A percentile compares a stretch with the other conserved stretches of the same genome.
Evolutionary conservation across 2,888 invertebrate genomes (phyloP).

Genomic region (Buathra laborator): DNA sequence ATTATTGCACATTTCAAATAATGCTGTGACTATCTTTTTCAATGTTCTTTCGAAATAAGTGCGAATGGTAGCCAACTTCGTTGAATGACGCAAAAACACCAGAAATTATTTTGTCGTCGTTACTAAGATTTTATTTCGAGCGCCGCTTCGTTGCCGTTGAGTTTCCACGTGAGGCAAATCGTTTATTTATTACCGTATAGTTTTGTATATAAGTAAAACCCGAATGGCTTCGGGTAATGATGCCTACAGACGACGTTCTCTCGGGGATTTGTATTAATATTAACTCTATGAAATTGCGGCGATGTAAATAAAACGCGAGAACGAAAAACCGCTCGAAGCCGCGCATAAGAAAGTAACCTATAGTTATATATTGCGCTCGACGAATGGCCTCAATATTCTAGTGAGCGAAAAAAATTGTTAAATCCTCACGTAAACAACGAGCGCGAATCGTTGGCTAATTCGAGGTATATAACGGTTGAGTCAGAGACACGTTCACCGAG

Average conservation of each 20-base stretch:
- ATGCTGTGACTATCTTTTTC: neutral
- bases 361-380: neutral
- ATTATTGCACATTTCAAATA: slow-evolving; percentile 10
- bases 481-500: neutral
- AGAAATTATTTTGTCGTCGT: slow-evolving; percentile 78
- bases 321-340: slow-evolving; percentile 6
- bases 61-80: slow-evolving; percentile 47
- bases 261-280: slow-evolving; percentile 22
- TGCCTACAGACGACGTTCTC: neutral
- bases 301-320: slow-evolving; percentile 27
- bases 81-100: slow-evolving; percentile 79
- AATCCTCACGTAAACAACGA: slow-evolving; percentile 9
- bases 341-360: neutral
- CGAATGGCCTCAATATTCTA: slow-evolving; percentile 1
- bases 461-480: neutral
- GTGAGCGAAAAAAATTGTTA: neutral
- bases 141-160: slow-evolving; percentile 24
- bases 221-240: slow-evolving; percentile 4
- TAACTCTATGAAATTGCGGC: slow-evolving; percentile 8
- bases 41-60: slow-evolving; percentile 30
- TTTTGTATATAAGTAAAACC: neutral
- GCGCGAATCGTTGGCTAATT: neutral
- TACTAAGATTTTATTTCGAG: slow-evolving; percentile 79
- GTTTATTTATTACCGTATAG: neutral
- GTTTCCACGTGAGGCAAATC: neutral